phyloP scores from a whole-genome alignment of 2,888 invertebrate species.

The Lasioglossum lativentre region DNA sequence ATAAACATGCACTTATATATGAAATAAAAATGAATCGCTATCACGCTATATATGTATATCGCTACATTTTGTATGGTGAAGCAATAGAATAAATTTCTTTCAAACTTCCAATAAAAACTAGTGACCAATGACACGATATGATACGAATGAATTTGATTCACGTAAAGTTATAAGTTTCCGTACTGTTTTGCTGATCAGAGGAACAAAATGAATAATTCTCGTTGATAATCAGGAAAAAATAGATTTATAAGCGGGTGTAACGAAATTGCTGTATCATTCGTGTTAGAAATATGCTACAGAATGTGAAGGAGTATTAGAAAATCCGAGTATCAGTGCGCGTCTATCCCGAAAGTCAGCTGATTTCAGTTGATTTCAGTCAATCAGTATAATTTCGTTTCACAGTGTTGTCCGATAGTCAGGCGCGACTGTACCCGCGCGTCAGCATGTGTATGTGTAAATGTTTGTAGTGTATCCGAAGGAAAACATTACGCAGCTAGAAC shows the following conservation, averaged over 20 bases:
- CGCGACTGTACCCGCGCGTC: constrained; percentile 2
- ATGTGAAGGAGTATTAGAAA: constrained; percentile 22
- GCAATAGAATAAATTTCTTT: not conserved
- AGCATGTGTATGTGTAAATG: constrained; percentile 29
- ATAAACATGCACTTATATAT: not conserved
- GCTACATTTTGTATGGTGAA: not conserved
- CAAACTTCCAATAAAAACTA: not conserved
- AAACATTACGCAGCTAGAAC: constrained; percentile 76
- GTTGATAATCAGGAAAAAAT: constrained; percentile 9
- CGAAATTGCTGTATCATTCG: not conserved
- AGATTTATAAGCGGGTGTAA: constrained; percentile 2
- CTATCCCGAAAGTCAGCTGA: constrained; percentile 77
- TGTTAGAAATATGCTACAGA: not conserved
- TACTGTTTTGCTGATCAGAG: not conserved
- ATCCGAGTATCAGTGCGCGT: constrained; percentile 16
- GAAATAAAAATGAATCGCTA: constrained; percentile 3
- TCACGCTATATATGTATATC: not conserved
- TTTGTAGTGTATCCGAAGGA: constrained; percentile 58
- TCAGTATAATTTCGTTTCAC: constrained; percentile 65
- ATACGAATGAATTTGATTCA: constrained; percentile 4
- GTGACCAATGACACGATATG: not conserved
- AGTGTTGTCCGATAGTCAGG: constrained; percentile 35
- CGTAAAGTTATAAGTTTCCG: not conserved
- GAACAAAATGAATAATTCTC: constrained; percentile 10
- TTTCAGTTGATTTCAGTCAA: constrained; percentile 81